Evolutionary conservation across 2,797 vertebrate species (phyloP).

Genomic region (Heliangelus exortis): DNA sequence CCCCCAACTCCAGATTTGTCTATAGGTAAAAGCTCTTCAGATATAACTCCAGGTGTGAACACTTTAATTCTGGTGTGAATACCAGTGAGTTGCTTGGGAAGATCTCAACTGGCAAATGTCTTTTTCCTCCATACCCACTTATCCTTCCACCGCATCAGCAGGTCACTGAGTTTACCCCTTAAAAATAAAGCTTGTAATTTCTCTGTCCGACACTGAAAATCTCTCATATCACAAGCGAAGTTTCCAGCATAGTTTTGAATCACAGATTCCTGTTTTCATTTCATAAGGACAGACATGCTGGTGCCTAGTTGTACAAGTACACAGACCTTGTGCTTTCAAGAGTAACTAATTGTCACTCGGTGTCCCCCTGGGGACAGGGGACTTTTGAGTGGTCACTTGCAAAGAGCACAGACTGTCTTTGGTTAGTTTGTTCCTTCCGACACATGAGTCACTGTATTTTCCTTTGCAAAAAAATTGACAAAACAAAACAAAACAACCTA

Average conservation of each 20-base stretch:
- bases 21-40: neutral
- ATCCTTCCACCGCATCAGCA: neutral
- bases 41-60: neutral
- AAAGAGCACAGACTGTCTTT: neutral
- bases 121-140: neutral
- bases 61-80: neutral
- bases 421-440: constrained; percentile 11
- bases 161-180: neutral
- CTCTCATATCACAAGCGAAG: neutral
- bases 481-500: neutral
- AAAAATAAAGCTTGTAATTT: neutral
- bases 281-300: neutral
- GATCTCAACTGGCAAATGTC: neutral
- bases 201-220: neutral
- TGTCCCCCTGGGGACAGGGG: neutral
- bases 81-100: neutral
- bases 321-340: neutral
- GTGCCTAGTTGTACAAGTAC: neutral
- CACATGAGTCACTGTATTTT: constrained; percentile 58
- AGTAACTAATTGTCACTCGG: neutral
- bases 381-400: neutral
- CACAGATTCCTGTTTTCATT: neutral
- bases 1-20: neutral
- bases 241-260: neutral
- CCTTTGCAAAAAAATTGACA: constrained; percentile 21